Conservation (phyloP, 2,797 vertebrate genomes). For the Pangasius krempfi region DNA sequence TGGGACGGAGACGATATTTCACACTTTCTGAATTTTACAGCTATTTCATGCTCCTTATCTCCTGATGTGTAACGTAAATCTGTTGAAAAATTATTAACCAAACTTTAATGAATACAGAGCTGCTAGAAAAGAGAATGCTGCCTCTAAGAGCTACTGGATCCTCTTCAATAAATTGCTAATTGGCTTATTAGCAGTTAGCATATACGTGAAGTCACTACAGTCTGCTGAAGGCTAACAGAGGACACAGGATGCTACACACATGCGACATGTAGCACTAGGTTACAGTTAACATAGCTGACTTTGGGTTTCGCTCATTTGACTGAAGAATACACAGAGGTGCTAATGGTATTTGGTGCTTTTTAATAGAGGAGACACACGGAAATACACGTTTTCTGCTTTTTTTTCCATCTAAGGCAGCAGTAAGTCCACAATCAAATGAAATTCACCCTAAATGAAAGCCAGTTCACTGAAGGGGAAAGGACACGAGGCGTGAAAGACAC, state of each 20-base stretch:
- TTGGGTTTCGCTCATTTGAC: not conserved
- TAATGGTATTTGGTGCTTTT: not conserved
- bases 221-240: not conserved
- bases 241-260: not conserved
- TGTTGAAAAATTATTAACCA: not conserved
- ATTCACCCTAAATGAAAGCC: constrained; percentile 36
- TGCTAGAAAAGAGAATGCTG: not conserved
- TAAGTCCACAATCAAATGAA: not conserved
- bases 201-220: not conserved
- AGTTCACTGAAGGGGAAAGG: not conserved
- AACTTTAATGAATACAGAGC: not conserved
- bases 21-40: not conserved
- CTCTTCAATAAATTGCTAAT: not conserved
- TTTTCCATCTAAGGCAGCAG: constrained; percentile 10
- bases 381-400: too few species aligned
- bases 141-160: not conserved
- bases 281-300: not conserved
- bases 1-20: not conserved
- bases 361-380: too few species aligned
- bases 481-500: not conserved
- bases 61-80: not conserved
- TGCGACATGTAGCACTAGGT: not conserved
- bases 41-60: not conserved
- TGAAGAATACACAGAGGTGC: too few species aligned
- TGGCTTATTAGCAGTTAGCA: not conserved